Percentiles rank a stretch among this genome's conserved stretches.
Conservation (phyloP, 2,888 invertebrate species). For the Caenorhabditis sp. region DNA sequence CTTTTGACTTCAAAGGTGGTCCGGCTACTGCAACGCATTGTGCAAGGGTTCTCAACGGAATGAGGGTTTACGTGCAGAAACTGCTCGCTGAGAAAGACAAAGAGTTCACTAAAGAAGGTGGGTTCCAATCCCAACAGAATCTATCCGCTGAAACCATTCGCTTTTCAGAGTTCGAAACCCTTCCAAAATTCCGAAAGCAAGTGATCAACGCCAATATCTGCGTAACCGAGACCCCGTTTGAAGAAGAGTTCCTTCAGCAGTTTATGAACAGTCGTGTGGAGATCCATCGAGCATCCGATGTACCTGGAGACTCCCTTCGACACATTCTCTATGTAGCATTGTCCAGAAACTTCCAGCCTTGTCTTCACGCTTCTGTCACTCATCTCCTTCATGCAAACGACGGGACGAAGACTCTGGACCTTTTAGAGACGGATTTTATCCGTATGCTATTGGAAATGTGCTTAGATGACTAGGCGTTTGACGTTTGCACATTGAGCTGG, state of each 20-base stretch:
- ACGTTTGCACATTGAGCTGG: no score
- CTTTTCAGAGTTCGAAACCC: neutral
- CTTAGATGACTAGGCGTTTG: neutral
- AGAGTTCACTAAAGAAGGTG: constrained; percentile 1
- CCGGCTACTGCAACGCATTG: neutral
- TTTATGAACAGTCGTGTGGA: neutral
- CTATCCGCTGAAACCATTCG: neutral
- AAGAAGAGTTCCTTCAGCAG: neutral
- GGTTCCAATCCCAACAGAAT: neutral
- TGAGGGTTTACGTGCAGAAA: neutral
- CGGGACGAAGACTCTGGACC: neutral
- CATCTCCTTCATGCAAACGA: neutral
- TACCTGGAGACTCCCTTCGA: neutral
- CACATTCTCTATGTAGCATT: neutral
- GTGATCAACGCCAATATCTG: neutral
- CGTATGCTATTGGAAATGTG: neutral
- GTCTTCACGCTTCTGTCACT: neutral
- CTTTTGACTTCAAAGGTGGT: neutral
- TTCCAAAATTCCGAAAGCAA: neutral
- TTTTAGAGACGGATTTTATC: neutral
- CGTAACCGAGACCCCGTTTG: neutral
- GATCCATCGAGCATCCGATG: neutral
- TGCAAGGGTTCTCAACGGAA: neutral
- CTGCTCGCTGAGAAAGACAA: neutral
- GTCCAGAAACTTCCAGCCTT: neutral